phyloP scores from a whole-genome alignment of 2,888 invertebrate genomes.

The Eugnorisma glareosa region DNA sequence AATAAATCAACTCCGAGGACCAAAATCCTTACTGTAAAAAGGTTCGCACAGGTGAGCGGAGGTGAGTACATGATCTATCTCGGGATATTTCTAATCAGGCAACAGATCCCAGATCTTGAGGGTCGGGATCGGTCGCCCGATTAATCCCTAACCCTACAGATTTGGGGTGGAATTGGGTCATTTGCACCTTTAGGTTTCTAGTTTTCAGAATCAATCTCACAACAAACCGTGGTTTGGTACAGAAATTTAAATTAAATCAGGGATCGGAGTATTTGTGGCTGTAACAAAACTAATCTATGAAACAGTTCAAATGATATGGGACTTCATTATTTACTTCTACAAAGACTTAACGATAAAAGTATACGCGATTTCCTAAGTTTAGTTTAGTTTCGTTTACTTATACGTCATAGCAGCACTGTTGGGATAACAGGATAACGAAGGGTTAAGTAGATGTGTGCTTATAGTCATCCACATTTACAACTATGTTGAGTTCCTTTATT shows the following conservation, averaged over 20 bases:
- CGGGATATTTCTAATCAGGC: constrained; percentile 59
- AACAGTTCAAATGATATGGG: not conserved
- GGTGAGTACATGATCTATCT: constrained; percentile 50
- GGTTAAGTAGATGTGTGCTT: not conserved
- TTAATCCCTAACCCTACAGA: constrained; percentile 64
- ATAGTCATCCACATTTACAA: not conserved
- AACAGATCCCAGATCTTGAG: constrained; percentile 56
- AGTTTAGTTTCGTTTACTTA: not conserved
- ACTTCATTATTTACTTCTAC: not conserved
- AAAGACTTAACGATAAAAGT: not conserved
- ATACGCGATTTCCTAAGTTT: not conserved
- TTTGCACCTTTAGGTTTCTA: constrained; percentile 58
- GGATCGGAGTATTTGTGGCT: constrained; percentile 11
- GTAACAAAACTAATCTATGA: constrained; percentile 6
- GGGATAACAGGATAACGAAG: too few species aligned
- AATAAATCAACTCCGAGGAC: not conserved
- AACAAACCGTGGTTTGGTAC: constrained; percentile 15
- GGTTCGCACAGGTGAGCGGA: constrained; percentile 19
- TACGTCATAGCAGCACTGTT: not conserved
- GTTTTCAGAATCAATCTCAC: constrained; percentile 52
- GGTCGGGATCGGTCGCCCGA: constrained; percentile 53
- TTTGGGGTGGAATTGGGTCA: constrained; percentile 63
- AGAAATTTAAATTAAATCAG: constrained; percentile 36
- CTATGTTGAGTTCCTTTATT: too few species aligned
- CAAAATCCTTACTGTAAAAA: not conserved